Base-by-base conservation (phyloP, 2,888 invertebrate genomes). In the Odontocolon sp. region DNA sequence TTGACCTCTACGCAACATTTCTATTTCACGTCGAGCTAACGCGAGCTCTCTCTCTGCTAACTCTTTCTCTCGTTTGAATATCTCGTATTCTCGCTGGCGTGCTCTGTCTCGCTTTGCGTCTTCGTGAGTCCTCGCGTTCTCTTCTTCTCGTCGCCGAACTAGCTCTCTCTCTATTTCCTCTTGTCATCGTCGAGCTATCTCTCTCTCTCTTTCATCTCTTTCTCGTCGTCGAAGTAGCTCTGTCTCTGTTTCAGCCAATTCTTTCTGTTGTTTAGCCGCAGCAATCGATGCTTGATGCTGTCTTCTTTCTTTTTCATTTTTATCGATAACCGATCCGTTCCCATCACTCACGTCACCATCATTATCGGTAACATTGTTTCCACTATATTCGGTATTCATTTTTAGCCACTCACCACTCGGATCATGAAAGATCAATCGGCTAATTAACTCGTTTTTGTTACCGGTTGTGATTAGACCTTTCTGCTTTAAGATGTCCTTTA, bases 391-490 rank as follows among this genome's bases (percentile, higher is more conserved):
- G 5, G 31, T 1, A 11, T 1, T 5, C 9, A 5, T 33, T 6
- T 14, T 40, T 2, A 14, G 8, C 52, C 28, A 66, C n/a, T 2
- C 6, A 2, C 38, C 28, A 40, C n/a, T 18, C 23, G 52, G 64
- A 52, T 66, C 40, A 6, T n/a, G 28, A 8, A 2, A 5, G 14
- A 40, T 18, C 6, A 66, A 8, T 9, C 56, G 21, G 3, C 47
- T 18, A 1, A 67, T 45, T 4, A 45, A 21, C 9, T 67, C 56
- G 23, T 3, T 2, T 45, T 56, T 67, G 14, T 31, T 33, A 5
- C 67, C 56, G 14, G 67, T n/a, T 36, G 28, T 8, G 26, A 42
- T 36, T 0, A 56, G 33, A n/a, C 56, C 45, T 23, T 56, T 67
- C 1, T 6, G 4, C 9, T 33, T 47, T 6, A 67, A 33, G 9